Evolutionary conservation across 2,113 vertebrate species (phyloP).

Genomic region (Crotalus tigris): DNA sequence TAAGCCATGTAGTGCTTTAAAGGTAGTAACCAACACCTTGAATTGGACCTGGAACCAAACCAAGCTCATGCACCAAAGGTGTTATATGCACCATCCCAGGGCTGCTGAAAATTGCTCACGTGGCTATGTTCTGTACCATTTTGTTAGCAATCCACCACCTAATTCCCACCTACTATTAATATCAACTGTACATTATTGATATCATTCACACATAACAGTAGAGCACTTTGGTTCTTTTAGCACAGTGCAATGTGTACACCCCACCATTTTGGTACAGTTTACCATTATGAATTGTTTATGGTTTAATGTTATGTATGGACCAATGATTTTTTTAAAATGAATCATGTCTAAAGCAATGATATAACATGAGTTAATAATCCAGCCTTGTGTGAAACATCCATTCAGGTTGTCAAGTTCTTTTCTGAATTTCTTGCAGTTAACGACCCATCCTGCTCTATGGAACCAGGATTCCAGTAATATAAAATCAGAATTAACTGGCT

Average conservation of each 20-base stretch:
- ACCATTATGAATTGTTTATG: neutral
- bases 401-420: neutral
- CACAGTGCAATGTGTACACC: neutral
- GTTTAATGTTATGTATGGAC: neutral
- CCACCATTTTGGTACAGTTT: neutral
- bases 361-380: neutral
- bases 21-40: neutral
- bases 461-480: neutral
- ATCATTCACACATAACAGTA: neutral
- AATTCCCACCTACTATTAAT: neutral
- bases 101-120: neutral
- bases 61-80: neutral
- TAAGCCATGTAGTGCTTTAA: neutral
- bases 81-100: neutral
- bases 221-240: neutral
- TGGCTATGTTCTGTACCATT: neutral
- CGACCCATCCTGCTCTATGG: neutral
- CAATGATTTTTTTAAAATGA: neutral
- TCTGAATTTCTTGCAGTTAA: conserved; percentile 37
- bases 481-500: conserved; percentile 11
- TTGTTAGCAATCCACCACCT: neutral
- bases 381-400: neutral
- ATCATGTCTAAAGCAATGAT: neutral
- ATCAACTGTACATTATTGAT: neutral
- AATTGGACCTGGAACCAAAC: neutral